These are phyloP conservation scores for Erebia aethiops DNA, from an alignment of 2,888 invertebrate species.

Conservation along the genomic window DNA sequence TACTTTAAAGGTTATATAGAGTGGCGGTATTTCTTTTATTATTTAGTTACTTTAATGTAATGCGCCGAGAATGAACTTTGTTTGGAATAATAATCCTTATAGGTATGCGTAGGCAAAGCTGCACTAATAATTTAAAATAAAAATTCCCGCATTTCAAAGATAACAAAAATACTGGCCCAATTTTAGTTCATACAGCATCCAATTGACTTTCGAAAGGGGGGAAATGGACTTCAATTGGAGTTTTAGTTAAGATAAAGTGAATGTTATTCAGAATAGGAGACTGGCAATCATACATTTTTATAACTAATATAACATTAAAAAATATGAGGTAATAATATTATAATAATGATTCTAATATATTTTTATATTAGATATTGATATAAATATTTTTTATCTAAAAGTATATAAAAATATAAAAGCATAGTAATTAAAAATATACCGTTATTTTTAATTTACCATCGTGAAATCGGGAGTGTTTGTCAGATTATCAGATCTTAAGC, in stretches of 20 bases:
- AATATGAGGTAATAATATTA: too few species aligned
- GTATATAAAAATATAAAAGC: too few species aligned
- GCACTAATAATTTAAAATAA: neutral
- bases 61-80: neutral
- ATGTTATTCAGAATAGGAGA: slow-evolving; percentile 34
- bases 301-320: too few species aligned
- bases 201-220: slow-evolving; percentile 24
- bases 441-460: too few species aligned
- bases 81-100: neutral
- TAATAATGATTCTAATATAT: too few species aligned
- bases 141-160: slow-evolving; percentile 24
- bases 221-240: slow-evolving; percentile 24
- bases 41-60: too few species aligned
- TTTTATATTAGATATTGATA: too few species aligned
- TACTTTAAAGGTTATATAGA: neutral
- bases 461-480: too few species aligned
- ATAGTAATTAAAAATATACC: too few species aligned
- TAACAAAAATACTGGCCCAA: slow-evolving; percentile 4
- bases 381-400: too few species aligned
- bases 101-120: slow-evolving; percentile 1
- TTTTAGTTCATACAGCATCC: slow-evolving; percentile 31
- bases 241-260: slow-evolving; percentile 33
- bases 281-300: slow-evolving; percentile 26
- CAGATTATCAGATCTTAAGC: too few species aligned
- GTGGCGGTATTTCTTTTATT: too few species aligned